Conservation (phyloP, 35 echinoderm and acorn worm species). For the Lytechinus variegatus region DNA sequence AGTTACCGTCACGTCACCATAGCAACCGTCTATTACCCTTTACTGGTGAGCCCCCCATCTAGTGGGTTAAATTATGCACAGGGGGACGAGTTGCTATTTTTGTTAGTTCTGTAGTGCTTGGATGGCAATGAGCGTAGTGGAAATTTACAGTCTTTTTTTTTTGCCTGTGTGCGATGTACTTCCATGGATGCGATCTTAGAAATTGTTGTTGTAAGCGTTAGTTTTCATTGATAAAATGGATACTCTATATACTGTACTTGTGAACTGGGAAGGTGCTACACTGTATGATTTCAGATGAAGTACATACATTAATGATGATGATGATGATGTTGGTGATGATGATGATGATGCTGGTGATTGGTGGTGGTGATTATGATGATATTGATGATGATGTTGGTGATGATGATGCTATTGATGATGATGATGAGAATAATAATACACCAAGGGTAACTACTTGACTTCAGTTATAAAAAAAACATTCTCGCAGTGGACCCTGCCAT, state of each 20-base stretch:
- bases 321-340: no score
- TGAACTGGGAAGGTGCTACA: background rate
- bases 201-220: background rate
- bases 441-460: no score
- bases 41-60: background rate
- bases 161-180: background rate
- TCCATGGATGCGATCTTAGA: background rate
- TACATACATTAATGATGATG: no score
- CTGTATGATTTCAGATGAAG: no score
- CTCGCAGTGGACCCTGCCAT: no score
- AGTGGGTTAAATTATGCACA: slow-evolving; percentile 21
- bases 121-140: background rate
- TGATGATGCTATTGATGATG: no score
- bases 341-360: no score
- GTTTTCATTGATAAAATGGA: background rate
- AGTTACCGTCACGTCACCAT: background rate
- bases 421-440: no score
- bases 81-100: slow-evolving; percentile 27
- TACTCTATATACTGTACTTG: background rate
- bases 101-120: background rate
- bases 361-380: no score
- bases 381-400: no score
- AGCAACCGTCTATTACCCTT: slow-evolving; percentile 32
- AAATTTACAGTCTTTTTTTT: background rate
- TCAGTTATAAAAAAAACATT: no score